Evolutionary conservation across 2,888 invertebrate species (phyloP).

Genomic region (Conchocele bisecta): DNA sequence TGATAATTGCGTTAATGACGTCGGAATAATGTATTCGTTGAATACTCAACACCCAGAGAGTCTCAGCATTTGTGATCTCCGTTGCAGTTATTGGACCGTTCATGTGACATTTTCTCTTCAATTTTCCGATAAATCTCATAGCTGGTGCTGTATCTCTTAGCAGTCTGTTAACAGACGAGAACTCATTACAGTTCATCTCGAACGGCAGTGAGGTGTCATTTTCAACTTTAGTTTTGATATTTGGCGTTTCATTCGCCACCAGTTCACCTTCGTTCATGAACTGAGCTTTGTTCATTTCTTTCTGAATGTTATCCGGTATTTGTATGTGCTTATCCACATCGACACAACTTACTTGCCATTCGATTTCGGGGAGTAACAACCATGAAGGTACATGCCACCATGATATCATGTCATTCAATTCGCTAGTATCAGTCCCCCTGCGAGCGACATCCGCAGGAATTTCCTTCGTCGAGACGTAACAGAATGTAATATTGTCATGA

Average conservation of each 20-base stretch:
- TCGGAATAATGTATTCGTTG: neutral
- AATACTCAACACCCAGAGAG: neutral
- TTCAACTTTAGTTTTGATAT: neutral
- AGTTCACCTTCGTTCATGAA: constrained; percentile 1
- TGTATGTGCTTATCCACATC: too few relatives aligned
- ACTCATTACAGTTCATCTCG: neutral
- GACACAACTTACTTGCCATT: too few relatives aligned
- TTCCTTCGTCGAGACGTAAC: neutral
- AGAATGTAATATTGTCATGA: neutral
- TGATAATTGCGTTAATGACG: neutral
- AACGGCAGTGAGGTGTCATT: neutral
- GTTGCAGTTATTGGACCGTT: neutral
- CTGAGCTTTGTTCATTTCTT: too few relatives aligned
- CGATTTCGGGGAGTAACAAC: neutral
- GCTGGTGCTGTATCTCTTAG: neutral
- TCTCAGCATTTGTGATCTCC: constrained; percentile 1
- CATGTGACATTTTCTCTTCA: neutral
- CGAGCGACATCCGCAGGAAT: neutral
- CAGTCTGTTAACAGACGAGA: neutral
- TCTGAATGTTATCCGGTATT: too few relatives aligned
- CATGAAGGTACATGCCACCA: constrained; percentile 4
- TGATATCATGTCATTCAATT: neutral
- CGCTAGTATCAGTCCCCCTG: neutral
- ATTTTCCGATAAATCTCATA: neutral
- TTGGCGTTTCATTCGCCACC: neutral